phyloP scores from a whole-genome alignment of 1,140 invertebrate genomes.

The Drosophila murphyi region DNA sequence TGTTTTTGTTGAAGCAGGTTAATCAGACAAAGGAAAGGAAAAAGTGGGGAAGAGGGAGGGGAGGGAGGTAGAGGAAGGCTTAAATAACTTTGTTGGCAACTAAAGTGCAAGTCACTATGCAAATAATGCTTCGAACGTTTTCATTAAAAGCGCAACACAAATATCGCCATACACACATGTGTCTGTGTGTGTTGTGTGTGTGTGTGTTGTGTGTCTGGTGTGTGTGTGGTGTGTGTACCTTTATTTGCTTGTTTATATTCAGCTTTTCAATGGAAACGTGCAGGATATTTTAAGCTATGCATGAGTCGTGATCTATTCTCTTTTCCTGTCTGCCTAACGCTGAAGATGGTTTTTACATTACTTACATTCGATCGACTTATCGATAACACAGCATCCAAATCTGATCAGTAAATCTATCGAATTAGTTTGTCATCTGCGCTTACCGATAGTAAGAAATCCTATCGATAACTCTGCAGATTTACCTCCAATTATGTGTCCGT shows the following conservation, averaged over 20 bases:
- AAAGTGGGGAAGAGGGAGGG: too few relatives aligned
- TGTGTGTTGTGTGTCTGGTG: neutral
- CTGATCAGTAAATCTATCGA: too few relatives aligned
- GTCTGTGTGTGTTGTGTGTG: neutral
- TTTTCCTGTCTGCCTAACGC: too few relatives aligned
- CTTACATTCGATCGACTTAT: too few relatives aligned
- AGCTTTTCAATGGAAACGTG: neutral
- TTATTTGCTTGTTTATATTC: conserved; percentile 15
- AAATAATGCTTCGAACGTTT: neutral
- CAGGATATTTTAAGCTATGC: too few relatives aligned
- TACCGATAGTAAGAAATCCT: too few relatives aligned
- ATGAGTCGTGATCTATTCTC: too few relatives aligned
- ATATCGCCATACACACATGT: neutral
- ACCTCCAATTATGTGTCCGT: neutral
- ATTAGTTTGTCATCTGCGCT: too few relatives aligned
- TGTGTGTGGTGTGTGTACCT: neutral
- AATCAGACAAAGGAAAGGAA: neutral
- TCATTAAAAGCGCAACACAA: conserved; percentile 4
- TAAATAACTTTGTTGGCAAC: neutral
- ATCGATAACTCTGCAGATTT: neutral
- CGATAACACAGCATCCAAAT: too few relatives aligned
- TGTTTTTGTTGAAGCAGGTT: neutral
- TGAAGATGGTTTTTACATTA: too few relatives aligned
- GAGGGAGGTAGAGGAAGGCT: neutral
- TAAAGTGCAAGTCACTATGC: neutral